These are phyloP conservation scores for Actinernus sp. DNA, from an alignment of 92 coral and sea anemone species.

Conservation along the genomic window DNA sequence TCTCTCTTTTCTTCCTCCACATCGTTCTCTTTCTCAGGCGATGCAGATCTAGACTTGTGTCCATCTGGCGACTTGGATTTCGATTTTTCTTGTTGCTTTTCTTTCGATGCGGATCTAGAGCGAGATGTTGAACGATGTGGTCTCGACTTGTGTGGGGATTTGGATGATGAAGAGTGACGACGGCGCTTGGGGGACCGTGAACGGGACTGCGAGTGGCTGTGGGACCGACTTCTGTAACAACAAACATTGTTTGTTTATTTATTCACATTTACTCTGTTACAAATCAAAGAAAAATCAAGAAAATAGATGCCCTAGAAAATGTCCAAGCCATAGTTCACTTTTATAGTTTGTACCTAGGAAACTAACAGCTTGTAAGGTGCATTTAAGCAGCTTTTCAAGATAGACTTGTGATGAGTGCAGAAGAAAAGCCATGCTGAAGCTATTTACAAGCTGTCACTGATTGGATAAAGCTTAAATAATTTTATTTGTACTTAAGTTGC, in stretches of 20 bases:
- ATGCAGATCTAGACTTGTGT: constrained; percentile 60
- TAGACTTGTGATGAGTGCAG: too few relatives aligned
- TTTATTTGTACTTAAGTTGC: too few relatives aligned
- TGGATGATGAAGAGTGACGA: constrained; percentile 70
- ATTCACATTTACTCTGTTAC: background rate
- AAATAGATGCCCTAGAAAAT: too few relatives aligned
- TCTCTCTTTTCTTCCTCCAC: constrained; percentile 74
- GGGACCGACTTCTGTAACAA: constrained; percentile 32
- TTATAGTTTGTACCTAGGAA: too few relatives aligned
- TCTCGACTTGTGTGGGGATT: constrained; percentile 48
- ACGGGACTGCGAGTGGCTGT: constrained; percentile 70
- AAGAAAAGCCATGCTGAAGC: too few relatives aligned
- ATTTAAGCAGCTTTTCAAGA: too few relatives aligned
- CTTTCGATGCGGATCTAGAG: constrained; percentile 33
- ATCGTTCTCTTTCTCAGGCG: constrained; percentile 76
- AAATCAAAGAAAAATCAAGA: too few relatives aligned
- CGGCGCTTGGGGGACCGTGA: constrained; percentile 95
- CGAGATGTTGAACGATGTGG: constrained; percentile 77
- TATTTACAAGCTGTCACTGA: too few relatives aligned
- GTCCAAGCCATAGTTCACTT: too few relatives aligned
- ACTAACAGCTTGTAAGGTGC: too few relatives aligned
- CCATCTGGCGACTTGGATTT: constrained; percentile 55
- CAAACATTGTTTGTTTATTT: background rate
- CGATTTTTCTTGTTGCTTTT: constrained; percentile 31
- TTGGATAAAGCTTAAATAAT: too few relatives aligned